Conservation (phyloP, 1,140 invertebrate species). For the Psix sp. region DNA sequence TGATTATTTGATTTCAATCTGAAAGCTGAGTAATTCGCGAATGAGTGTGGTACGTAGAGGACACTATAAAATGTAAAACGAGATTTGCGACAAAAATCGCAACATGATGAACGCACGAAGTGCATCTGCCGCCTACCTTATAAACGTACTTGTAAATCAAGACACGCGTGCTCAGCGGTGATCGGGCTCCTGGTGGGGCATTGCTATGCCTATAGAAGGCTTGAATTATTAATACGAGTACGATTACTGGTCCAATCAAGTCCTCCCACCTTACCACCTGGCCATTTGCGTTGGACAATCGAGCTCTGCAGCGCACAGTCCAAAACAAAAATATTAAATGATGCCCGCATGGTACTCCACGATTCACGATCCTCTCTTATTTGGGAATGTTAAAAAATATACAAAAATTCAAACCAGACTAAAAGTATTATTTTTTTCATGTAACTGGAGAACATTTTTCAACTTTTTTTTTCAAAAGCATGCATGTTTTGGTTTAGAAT, state of each 20-base stretch:
- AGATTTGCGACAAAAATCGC: conserved; percentile 24
- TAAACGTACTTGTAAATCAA: conserved; percentile 74
- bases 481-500: too few relatives aligned
- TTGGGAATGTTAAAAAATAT: conserved; percentile 1
- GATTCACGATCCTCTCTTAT: too few relatives aligned
- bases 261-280: conserved; percentile 69
- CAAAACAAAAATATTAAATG: conserved; percentile 39
- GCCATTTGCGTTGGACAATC: conserved; percentile 59
- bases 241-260: conserved; percentile 70
- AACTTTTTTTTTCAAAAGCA: too few relatives aligned
- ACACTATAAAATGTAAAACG: conserved; percentile 34
- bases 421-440: too few relatives aligned
- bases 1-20: conserved; percentile 39
- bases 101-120: conserved; percentile 40
- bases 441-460: too few relatives aligned
- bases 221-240: conserved; percentile 72
- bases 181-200: conserved; percentile 55
- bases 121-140: conserved; percentile 70
- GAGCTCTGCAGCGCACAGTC: conserved; percentile 9
- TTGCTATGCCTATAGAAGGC: conserved; percentile 49
- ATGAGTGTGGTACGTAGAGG: conserved; percentile 30
- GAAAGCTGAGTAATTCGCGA: conserved; percentile 4
- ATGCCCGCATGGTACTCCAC: conserved; percentile 64
- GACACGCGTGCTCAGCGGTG: conserved; percentile 52
- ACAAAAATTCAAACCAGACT: too few relatives aligned